phyloP scores from a whole-genome alignment of 2,113 vertebrate genomes.

The Pangasianodon hypophthalmus region DNA sequence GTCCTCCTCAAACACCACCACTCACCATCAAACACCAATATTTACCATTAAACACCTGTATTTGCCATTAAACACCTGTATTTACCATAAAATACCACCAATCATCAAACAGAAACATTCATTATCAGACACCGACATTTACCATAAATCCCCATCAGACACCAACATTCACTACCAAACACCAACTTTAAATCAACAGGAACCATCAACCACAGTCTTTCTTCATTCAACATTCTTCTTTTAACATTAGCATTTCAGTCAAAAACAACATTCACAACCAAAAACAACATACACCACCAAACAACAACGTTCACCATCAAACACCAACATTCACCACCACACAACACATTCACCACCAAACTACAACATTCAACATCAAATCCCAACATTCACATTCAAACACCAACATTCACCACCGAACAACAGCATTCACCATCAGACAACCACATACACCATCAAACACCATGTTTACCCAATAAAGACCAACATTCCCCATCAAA shows the following conservation, averaged over 20 bases:
- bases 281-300: too few species aligned
- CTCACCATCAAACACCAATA: background rate
- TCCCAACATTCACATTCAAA: background rate
- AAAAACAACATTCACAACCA: too few species aligned
- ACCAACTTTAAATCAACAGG: background rate
- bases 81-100: background rate
- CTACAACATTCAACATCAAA: background rate
- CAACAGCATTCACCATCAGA: background rate
- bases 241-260: background rate
- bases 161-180: background rate
- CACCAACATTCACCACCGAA: background rate
- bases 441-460: background rate
- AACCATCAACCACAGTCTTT: background rate
- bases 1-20: background rate
- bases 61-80: background rate
- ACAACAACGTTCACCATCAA: background rate
- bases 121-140: background rate
- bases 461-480: background rate
- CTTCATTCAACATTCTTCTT: background rate
- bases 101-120: background rate
- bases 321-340: too few species aligned
- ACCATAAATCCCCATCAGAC: background rate
- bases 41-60: background rate
- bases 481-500: too few species aligned
- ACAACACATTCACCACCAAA: background rate